Evolutionary conservation across 2,113 vertebrate species (phyloP).

Genomic region (Plotosus lineatus): DNA sequence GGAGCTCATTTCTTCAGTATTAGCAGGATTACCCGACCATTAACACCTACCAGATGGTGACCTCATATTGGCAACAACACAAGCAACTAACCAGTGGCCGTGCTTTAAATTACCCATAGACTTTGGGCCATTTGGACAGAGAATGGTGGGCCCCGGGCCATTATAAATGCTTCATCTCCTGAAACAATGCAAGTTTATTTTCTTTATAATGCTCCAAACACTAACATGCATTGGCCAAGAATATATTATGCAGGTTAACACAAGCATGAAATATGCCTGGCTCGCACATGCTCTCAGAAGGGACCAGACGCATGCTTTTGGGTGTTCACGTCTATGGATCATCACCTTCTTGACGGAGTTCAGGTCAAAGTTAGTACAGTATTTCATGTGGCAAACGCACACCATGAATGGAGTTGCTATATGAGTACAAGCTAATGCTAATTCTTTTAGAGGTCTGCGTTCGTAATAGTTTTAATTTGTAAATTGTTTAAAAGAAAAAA

Average conservation of each 20-base stretch:
- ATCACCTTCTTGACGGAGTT: conserved; percentile 14
- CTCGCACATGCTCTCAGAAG: neutral
- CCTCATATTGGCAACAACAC: conserved; percentile 30
- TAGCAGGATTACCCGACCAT: conserved; percentile 48
- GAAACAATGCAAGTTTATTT: conserved; percentile 31
- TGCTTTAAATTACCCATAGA: conserved; percentile 20
- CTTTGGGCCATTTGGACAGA: conserved; percentile 33
- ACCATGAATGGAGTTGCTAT: neutral
- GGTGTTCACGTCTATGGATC: neutral
- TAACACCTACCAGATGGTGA: conserved; percentile 50
- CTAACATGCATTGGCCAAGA: conserved; percentile 35
- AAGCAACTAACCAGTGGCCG: conserved; percentile 12
- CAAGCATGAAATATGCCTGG: neutral
- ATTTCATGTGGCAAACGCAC: conserved; percentile 5
- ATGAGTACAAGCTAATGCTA: neutral
- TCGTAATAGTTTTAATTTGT: neutral
- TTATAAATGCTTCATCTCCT: conserved; percentile 30
- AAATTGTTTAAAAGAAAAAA: too few species aligned
- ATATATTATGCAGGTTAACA: conserved; percentile 15
- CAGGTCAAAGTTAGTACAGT: conserved; percentile 22
- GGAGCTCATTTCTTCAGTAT: conserved; percentile 38
- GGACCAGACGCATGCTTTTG: neutral
- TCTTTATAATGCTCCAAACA: conserved; percentile 31
- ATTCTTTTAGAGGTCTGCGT: neutral
- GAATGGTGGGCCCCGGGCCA: conserved; percentile 7